These are phyloP conservation scores for Lipophrys pholis DNA, from an alignment of 2,113 vertebrate species.

Conservation along the genomic window DNA sequence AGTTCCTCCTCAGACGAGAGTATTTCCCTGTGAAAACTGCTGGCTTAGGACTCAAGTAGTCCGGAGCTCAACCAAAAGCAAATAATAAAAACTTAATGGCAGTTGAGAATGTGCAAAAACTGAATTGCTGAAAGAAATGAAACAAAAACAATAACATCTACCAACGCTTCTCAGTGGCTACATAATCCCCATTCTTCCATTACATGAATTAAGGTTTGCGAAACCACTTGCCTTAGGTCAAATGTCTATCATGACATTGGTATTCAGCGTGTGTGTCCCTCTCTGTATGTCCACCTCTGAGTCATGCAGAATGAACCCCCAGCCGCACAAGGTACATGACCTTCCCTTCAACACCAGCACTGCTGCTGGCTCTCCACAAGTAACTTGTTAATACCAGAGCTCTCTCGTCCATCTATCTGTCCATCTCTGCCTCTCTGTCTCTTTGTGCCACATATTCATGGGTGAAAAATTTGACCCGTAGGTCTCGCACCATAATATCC, in stretches of 20 bases:
- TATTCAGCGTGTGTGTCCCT: slow-evolving; percentile 48
- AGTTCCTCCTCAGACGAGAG: slow-evolving; percentile 56
- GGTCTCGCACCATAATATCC: slow-evolving; percentile 58
- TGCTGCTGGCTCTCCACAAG: slow-evolving; percentile 60
- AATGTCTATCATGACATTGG: slow-evolving; percentile 56
- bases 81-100: slow-evolving; percentile 50
- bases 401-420: slow-evolving; percentile 6
- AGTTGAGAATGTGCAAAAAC: slow-evolving; percentile 25
- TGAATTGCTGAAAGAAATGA: slow-evolving; percentile 10
- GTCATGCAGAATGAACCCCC: slow-evolving; percentile 66
- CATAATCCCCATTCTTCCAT: background rate
- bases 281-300: slow-evolving; percentile 61
- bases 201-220: slow-evolving; percentile 23
- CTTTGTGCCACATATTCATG: slow-evolving; percentile 30
- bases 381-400: slow-evolving; percentile 64
- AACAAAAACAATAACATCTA: slow-evolving; percentile 5
- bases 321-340: slow-evolving; percentile 61
- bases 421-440: slow-evolving; percentile 23
- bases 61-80: slow-evolving; percentile 49
- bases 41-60: slow-evolving; percentile 54
- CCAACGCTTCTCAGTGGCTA: background rate
- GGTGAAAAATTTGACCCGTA: slow-evolving; percentile 51
- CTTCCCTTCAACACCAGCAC: slow-evolving; percentile 64
- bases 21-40: slow-evolving; percentile 58
- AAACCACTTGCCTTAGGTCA: slow-evolving; percentile 20